phyloP scores from a whole-genome alignment of 2,797 vertebrate species.

The Channallabes apus region DNA sequence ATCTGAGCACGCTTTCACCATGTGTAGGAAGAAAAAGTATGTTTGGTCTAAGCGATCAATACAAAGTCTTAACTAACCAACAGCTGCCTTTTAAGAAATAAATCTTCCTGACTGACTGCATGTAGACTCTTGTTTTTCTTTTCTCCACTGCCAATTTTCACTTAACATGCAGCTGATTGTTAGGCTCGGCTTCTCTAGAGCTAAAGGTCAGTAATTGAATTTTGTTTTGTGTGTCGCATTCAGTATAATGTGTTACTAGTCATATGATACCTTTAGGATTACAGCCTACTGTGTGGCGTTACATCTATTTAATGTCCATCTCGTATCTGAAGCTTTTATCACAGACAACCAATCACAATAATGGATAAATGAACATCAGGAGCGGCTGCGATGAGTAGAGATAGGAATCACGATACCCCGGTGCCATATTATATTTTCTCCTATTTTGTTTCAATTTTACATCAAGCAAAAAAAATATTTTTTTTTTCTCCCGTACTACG shows the following conservation, averaged over 20 bases:
- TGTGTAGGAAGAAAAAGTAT: conserved; percentile 55
- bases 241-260: conserved; percentile 65
- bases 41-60: conserved; percentile 70
- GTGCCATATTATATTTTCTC: no score
- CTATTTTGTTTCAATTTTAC: no score
- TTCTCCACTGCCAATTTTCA: conserved; percentile 65
- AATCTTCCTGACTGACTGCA: conserved; percentile 58
- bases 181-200: conserved; percentile 69
- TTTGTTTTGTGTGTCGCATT: conserved; percentile 65
- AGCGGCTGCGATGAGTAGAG: background rate
- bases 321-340: background rate
- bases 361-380: background rate
- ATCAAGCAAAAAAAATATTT: no score
- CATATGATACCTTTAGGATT: background rate
- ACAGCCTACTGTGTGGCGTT: background rate
- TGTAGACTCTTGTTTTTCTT: conserved; percentile 23
- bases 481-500: no score
- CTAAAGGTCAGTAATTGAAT: conserved; percentile 80
- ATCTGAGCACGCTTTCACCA: conserved; percentile 57
- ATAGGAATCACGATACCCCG: no score
- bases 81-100: conserved; percentile 63
- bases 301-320: background rate
- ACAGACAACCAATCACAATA: background rate
- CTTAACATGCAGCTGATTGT: conserved; percentile 78
- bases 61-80: conserved; percentile 70